Evolutionary conservation across 92 coral and sea anemone species (phyloP).

Genomic region (Zoanthus sansibaricus): DNA sequence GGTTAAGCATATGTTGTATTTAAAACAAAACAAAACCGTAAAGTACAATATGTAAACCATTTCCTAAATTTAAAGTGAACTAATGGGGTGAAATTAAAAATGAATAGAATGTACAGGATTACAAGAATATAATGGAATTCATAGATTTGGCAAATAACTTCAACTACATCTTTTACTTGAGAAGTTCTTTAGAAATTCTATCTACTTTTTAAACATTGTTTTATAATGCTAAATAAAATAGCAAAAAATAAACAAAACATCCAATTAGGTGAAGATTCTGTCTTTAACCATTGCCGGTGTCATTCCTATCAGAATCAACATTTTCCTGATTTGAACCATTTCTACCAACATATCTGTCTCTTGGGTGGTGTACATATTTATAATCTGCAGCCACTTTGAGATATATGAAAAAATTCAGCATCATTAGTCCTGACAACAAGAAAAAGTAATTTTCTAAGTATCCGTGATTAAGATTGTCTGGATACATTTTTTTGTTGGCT

Average conservation of each 20-base stretch:
- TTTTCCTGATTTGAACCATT: background rate
- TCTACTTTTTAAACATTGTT: background rate
- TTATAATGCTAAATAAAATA: background rate
- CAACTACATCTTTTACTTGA: background rate
- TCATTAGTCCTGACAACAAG: conserved; percentile 79
- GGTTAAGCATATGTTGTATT: no score
- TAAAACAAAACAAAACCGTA: no score
- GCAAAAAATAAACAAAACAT: background rate
- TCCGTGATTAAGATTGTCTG: conserved; percentile 77
- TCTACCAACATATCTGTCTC: conserved; percentile 4
- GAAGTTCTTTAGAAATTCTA: background rate
- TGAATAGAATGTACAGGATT: no score
- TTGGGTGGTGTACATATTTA: conserved; percentile 59
- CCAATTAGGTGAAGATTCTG: background rate
- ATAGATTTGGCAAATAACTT: no score
- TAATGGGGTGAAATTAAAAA: no score
- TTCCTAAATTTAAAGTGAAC: no score
- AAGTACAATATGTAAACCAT: no score
- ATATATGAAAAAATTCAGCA: conserved; percentile 74
- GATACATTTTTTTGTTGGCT: conserved; percentile 58
- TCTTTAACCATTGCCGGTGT: background rate
- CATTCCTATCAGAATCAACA: background rate
- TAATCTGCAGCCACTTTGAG: conserved; percentile 73
- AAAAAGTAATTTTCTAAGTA: conserved; percentile 82
- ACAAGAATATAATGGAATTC: no score